Percentiles rank a stretch among this genome's conserved stretches.
Conservation (phyloP, 1,140 invertebrate genomes). For the Colletes latitarsis region DNA sequence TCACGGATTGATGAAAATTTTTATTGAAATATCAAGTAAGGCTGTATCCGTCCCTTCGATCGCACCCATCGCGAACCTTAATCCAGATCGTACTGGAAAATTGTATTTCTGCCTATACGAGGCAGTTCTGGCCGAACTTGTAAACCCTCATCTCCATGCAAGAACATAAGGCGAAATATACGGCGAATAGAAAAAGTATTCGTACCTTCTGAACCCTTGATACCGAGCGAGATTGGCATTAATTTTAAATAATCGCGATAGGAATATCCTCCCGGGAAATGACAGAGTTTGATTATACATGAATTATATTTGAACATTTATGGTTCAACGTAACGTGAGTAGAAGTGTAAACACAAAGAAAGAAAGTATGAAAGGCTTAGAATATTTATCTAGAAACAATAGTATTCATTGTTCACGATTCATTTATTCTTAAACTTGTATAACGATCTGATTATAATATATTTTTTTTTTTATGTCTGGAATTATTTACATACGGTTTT, state of each 20-base stretch:
- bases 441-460: too few species aligned
- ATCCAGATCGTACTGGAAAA: slow-evolving; percentile 47
- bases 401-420: too few species aligned
- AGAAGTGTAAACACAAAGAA: too few species aligned
- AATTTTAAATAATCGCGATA: neutral
- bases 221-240: neutral
- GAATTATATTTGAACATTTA: too few species aligned
- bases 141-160: slow-evolving; percentile 44
- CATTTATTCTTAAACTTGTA: too few species aligned
- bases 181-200: slow-evolving; percentile 7
- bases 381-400: too few species aligned
- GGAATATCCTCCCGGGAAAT: neutral
- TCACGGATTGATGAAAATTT: slow-evolving; percentile 54
- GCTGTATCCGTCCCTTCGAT: slow-evolving; percentile 18
- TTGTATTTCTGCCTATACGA: slow-evolving; percentile 47
- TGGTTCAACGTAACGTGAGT: too few species aligned
- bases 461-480: too few species aligned
- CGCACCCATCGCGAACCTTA: slow-evolving; percentile 21
- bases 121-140: slow-evolving; percentile 17
- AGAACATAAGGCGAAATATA: slow-evolving; percentile 38
- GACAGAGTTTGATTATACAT: too few species aligned
- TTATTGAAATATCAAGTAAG: slow-evolving; percentile 60
- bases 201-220: neutral
- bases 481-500: too few species aligned
- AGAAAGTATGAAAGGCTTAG: too few species aligned